phyloP scores from a whole-genome alignment of 2,888 invertebrate genomes.

The Hemicrepidius hirtus region DNA sequence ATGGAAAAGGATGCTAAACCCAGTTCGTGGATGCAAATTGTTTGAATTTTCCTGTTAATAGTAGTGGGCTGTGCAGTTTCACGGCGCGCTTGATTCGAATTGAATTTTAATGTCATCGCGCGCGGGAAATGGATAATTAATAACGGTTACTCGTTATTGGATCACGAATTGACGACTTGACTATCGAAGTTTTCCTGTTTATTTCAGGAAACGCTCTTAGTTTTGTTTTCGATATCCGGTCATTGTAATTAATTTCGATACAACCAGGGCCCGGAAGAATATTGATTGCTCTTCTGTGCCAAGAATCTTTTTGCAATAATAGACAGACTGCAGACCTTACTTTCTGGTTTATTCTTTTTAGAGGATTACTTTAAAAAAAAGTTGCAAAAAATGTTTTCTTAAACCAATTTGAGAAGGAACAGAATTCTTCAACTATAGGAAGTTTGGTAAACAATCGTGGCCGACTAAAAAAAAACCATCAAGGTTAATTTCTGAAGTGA shows the following conservation, averaged over 20 bases:
- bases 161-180: constrained; percentile 44
- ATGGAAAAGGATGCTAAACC: constrained; percentile 9
- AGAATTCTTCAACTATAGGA: too few species aligned
- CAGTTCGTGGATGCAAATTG: constrained; percentile 44
- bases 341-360: neutral
- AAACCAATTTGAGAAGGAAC: too few species aligned
- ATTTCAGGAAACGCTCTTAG: constrained; percentile 49
- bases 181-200: constrained; percentile 44
- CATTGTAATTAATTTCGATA: constrained; percentile 43
- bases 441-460: too few species aligned
- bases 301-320: constrained; percentile 16
- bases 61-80: constrained; percentile 50
- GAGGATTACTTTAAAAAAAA: too few species aligned
- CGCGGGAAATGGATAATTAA: constrained; percentile 67
- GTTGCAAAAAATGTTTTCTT: too few species aligned
- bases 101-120: constrained; percentile 68
- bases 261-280: constrained; percentile 1
- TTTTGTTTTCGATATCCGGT: constrained; percentile 47
- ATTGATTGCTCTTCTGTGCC: constrained; percentile 30
- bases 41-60: constrained; percentile 45
- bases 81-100: constrained; percentile 65
- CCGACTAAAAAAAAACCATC: too few species aligned
- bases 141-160: constrained; percentile 55
- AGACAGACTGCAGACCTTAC: neutral
- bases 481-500: too few species aligned